phyloP scores from a whole-genome alignment of 37 sponge, comb jelly and placozoan species.

The Trichoplax adhaerens region DNA sequence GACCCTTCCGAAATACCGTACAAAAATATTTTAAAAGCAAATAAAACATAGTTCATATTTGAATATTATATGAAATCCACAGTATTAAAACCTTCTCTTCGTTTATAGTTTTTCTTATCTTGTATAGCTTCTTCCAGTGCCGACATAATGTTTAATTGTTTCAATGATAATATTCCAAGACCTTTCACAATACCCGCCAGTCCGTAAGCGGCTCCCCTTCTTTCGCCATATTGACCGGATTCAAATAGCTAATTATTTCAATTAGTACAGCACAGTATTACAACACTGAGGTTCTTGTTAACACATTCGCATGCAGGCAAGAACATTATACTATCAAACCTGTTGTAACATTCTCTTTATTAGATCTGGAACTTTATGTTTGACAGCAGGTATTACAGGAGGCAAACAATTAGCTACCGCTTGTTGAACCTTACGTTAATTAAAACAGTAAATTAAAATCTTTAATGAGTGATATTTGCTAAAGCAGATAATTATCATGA shows the following conservation, averaged over 20 bases:
- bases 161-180: constrained; percentile 80
- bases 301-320: not conserved
- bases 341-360: constrained; percentile 61
- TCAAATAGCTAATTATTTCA: constrained; percentile 48
- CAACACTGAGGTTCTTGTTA: not conserved
- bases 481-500: no score
- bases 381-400: constrained; percentile 62
- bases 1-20: constrained; percentile 15
- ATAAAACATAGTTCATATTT: not conserved
- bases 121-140: constrained; percentile 64
- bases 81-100: constrained; percentile 42
- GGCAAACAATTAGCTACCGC: constrained; percentile 82
- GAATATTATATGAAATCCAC: not conserved
- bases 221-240: constrained; percentile 55
- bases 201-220: constrained; percentile 94
- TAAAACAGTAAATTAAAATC: no score
- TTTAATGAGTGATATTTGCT: no score
- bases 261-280: not conserved
- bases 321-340: constrained; percentile 18
- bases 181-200: constrained; percentile 97
- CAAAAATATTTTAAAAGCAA: not conserved
- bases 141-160: constrained; percentile 60
- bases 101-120: constrained; percentile 86
- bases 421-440: constrained; percentile 35
- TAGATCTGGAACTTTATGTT: constrained; percentile 44